Evolutionary conservation across 2,113 vertebrate species (phyloP).

Genomic region (Ophiodon elongatus): DNA sequence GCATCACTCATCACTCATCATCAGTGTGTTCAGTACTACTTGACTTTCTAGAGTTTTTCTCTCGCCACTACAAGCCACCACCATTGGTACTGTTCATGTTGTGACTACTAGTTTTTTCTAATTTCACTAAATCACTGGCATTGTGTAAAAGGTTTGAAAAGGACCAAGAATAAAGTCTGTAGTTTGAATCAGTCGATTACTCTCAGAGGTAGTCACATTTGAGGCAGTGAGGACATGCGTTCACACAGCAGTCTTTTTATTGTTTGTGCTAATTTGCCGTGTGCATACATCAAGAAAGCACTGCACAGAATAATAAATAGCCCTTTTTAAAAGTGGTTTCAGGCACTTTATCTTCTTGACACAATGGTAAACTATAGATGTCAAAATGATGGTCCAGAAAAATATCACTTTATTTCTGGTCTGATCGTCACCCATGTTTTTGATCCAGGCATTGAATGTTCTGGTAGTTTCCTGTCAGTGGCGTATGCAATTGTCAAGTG

Average conservation of each 20-base stretch:
- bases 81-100: background rate
- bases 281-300: slow-evolving; percentile 47
- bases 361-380: slow-evolving; percentile 65
- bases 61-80: background rate
- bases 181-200: background rate
- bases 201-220: too few species aligned
- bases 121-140: background rate
- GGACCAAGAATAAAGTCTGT: background rate
- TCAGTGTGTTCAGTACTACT: too few species aligned
- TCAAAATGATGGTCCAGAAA: slow-evolving; percentile 54
- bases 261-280: slow-evolving; percentile 51
- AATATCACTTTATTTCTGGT: background rate
- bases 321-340: slow-evolving; percentile 22
- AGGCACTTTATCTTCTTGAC: slow-evolving; percentile 69
- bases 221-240: too few species aligned
- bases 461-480: slow-evolving; percentile 6
- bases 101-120: background rate
- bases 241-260: background rate
- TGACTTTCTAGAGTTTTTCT: too few species aligned
- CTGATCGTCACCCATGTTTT: background rate
- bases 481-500: slow-evolving; percentile 1
- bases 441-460: slow-evolving; percentile 22
- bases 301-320: slow-evolving; percentile 68
- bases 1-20: too few species aligned
- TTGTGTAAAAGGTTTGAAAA: background rate